Base-by-base conservation (phyloP, 53 echinoderm and acorn worm genomes). In the Mesocentrotus franciscanus region DNA sequence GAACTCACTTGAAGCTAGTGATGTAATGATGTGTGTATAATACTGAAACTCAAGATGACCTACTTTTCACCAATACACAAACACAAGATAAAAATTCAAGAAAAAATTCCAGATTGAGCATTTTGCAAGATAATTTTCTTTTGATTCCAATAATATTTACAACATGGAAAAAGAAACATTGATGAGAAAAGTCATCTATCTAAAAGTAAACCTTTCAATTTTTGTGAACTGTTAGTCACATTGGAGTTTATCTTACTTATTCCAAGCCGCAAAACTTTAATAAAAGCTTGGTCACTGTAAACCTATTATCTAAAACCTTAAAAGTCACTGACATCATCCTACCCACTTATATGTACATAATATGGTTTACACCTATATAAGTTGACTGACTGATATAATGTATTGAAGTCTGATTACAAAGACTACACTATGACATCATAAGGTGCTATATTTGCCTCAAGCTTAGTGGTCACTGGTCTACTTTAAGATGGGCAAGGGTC, bases 381-480 rank as follows among this genome's bases (percentile, higher is more conserved):
- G 0, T 8, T 17, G 27, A 72, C 1, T 29, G 30, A 26, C 15
- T 72, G 20, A 22, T 42, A 20, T 81, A 36, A 39, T 81, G 8
- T 1, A 81, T 20, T 39, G 7, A 20, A 81, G 42, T 81, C 39
- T 81, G 81, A 81, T 33, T 78, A 78, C 22, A 17, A 85, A 85
- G 85, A 55, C 85, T 85, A 85, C 57, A 1, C 10, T 11, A 56
- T 58, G 58, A 87, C 87, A 81, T 81, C 81, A 81, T 57, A 58
- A 57, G 58, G 57, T 81, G 81, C 27, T 24, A 85, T 56, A 24
- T 56, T 85, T 33, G 87, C 87, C 87, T 59, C 12, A 5, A 58
- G 87, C 87, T 12, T 3, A n/a, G 87, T 87, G 87, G 87, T 87
- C 58, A 87, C 59, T 13, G 87, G 57, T 58, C n/a, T 75, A 10